phyloP scores from a whole-genome alignment of 2,888 invertebrate genomes.

The Agrenia bidenticulata region DNA sequence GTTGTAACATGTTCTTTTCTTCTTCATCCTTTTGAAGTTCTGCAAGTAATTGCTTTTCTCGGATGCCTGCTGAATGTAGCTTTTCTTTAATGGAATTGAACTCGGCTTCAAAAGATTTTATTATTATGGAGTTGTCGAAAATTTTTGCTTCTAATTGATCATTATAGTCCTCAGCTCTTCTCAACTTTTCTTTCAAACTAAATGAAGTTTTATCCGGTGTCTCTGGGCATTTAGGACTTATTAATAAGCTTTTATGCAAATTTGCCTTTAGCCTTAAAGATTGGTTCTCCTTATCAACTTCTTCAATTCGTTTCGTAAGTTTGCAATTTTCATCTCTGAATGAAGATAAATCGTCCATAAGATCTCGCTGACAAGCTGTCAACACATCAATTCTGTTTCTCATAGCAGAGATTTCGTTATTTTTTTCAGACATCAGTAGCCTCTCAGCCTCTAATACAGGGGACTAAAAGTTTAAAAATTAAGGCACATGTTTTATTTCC shows the following conservation, averaged over 20 bases:
- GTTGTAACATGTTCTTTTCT: conserved; percentile 65
- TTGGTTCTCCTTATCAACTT: conserved; percentile 16
- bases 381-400: conserved; percentile 9
- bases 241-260: not conserved
- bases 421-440: conserved; percentile 21
- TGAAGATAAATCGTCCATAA: conserved; percentile 15
- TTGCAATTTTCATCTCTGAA: conserved; percentile 13
- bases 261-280: not conserved
- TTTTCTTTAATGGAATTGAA: conserved; percentile 15
- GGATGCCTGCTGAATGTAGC: not conserved
- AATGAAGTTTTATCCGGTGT: not conserved
- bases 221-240: not conserved
- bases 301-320: not conserved
- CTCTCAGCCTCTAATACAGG: conserved; percentile 17
- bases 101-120: conserved; percentile 8
- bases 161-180: conserved; percentile 4
- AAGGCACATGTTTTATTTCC: no score
- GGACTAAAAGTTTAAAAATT: no score
- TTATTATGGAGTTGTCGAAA: conserved; percentile 15
- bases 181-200: not conserved
- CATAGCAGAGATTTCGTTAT: conserved; percentile 17
- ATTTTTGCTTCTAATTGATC: conserved; percentile 24
- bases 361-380: conserved; percentile 18
- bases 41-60: conserved; percentile 57
- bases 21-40: conserved; percentile 66